Evolutionary conservation across 2,888 invertebrate species (phyloP).

Genomic region (Pemphredon lugubris): DNA sequence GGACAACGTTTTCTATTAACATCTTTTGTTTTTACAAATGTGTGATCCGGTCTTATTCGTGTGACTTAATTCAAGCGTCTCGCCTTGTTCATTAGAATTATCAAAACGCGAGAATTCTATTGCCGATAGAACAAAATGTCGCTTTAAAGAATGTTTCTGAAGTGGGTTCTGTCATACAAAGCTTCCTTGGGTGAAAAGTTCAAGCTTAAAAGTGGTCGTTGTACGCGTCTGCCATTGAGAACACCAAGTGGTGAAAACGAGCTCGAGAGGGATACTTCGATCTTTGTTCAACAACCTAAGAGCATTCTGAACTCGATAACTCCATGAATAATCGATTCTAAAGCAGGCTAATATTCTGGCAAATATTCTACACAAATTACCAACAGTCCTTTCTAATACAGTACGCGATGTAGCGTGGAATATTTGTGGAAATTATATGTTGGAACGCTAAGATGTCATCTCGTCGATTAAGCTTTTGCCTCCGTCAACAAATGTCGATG

Average conservation of each 20-base stretch:
- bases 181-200: constrained; percentile 29
- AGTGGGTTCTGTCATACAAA: constrained; percentile 11
- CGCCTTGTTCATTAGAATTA: too few relatives aligned
- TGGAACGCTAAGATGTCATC: too few relatives aligned
- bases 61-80: too few relatives aligned
- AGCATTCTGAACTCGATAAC: constrained; percentile 14
- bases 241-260: not conserved
- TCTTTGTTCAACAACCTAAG: constrained; percentile 18
- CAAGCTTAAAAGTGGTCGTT: constrained; percentile 27
- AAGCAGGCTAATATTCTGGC: constrained; percentile 12
- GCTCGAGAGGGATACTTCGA: constrained; percentile 24
- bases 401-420: too few relatives aligned
- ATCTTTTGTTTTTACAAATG: too few relatives aligned
- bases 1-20: too few relatives aligned
- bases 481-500: too few relatives aligned
- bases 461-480: too few relatives aligned
- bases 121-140: constrained; percentile 4
- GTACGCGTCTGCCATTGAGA: constrained; percentile 1
- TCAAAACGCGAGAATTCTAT: not conserved
- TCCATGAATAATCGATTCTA: constrained; percentile 35
- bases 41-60: too few relatives aligned
- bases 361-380: too few relatives aligned
- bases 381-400: too few relatives aligned
- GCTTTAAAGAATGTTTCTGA: not conserved
- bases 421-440: too few relatives aligned